These are phyloP conservation scores for Narcine bancroftii DNA, from an alignment of 2,113 vertebrate species.

Conservation along the genomic window DNA sequence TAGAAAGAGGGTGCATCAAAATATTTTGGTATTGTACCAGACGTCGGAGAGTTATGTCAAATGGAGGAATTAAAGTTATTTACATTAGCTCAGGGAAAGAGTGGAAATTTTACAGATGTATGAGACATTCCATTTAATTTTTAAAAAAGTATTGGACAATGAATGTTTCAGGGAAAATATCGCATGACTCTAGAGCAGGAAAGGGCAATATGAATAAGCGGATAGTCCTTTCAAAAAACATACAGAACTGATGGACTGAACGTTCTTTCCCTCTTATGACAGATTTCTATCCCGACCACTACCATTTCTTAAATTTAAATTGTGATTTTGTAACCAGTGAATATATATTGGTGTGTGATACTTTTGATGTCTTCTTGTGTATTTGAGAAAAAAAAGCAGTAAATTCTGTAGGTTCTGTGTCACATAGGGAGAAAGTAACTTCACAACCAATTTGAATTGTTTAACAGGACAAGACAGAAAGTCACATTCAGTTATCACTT, in stretches of 20 bases:
- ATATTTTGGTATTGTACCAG: no score
- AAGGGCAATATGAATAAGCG: no score
- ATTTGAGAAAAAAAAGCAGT: neutral
- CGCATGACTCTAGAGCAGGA: no score
- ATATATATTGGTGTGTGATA: neutral
- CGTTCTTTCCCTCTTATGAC: neutral
- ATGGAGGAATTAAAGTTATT: no score
- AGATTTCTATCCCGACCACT: neutral
- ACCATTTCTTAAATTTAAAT: neutral
- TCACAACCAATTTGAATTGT: neutral
- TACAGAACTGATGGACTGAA: neutral
- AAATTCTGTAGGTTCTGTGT: neutral
- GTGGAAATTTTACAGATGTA: no score
- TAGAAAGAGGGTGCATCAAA: no score
- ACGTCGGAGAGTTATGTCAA: no score
- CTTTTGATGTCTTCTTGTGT: neutral
- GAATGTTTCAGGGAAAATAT: no score
- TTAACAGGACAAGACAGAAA: neutral
- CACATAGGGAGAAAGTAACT: neutral
- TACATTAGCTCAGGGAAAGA: no score
- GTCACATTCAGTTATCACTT: neutral
- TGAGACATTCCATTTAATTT: no score
- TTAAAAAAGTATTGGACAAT: no score
- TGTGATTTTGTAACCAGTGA: neutral
- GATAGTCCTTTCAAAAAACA: no score